Evolutionary conservation across 2,113 vertebrate species (phyloP), one percentile per base, ranked within the genome.

Genomic region (Neomonachus schauinslandi): DNA sequence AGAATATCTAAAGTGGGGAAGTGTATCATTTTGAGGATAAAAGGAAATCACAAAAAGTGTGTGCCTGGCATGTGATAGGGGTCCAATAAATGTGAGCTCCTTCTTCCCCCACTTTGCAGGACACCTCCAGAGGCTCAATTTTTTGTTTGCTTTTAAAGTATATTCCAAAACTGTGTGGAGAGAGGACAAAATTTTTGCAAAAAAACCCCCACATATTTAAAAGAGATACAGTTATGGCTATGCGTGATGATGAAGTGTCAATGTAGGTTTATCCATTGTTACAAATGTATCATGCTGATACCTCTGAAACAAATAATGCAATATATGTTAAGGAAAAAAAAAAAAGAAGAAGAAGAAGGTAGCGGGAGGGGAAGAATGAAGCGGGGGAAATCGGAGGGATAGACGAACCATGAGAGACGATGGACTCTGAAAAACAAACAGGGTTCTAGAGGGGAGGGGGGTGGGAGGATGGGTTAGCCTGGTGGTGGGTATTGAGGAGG

Each of bases 51-150:
- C 12, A 42, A 46, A 18, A 11, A 7, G 31, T 28, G 19, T 39
- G 80, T 39, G 7, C 6, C 69, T 61, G 53, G 6, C 10, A 2
- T 10, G 19, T 26, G 36, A 13, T 15, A 2, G 6, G 7, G 12
- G 7, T 24, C 24, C 31, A 33, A 18, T 22, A 36, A 71, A 28
- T 0, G 14, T 0, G 5, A 42, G 1, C 31, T 39, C 65, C 21
- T 5, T 19, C 26, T 15, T 13, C 22, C 22, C 22, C 33, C 49
- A 12, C 7, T 11, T 61, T 16, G 8, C 55, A 85, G 22, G 0
- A 16, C 59, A 67, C 46, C 33, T 69, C 18, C 24, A 59, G 13
- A 19, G 42, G 28, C 28, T 94, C n/a, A 46, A 67, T 51, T 31
- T 49, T 4, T 16, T 4, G 39, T 92, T 46, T 46, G 82, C 19